Conservation (phyloP, 1,140 invertebrate species). For the Eumaeus atala region DNA sequence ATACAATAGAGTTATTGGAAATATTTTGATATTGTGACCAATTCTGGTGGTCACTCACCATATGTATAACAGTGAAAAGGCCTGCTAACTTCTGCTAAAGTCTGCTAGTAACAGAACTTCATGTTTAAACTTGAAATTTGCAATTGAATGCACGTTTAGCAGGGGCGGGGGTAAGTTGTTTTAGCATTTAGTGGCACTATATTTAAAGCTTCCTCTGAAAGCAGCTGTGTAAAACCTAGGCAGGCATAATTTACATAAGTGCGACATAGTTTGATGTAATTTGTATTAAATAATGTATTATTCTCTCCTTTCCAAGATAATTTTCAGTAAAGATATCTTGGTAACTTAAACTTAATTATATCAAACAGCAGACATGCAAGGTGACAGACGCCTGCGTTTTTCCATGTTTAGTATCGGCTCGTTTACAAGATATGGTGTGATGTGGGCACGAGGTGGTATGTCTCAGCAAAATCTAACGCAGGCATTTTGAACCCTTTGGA, state of each 20-base stretch:
- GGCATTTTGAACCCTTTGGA: constrained; percentile 3
- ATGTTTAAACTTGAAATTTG: not conserved
- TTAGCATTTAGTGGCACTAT: not conserved
- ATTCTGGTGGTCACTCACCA: too few species aligned
- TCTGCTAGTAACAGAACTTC: not conserved
- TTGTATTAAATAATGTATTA: too few species aligned
- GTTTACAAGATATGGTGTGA: not conserved
- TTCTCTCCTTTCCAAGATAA: constrained; percentile 1
- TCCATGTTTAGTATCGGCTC: constrained; percentile 10
- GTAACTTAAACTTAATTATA: too few species aligned
- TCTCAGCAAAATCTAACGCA: not conserved
- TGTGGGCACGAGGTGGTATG: not conserved
- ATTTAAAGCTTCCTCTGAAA: constrained; percentile 13
- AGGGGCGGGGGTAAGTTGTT: constrained; percentile 9
- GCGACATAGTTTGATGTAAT: not conserved
- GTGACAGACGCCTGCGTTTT: constrained; percentile 8
- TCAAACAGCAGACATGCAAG: constrained; percentile 9
- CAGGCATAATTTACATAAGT: not conserved
- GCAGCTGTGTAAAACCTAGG: not conserved
- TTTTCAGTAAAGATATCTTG: constrained; percentile 5
- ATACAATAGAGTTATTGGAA: too few species aligned
- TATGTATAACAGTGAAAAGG: too few species aligned
- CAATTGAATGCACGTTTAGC: not conserved
- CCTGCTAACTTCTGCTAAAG: too few species aligned
- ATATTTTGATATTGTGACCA: too few species aligned